phyloP scores from a whole-genome alignment of 2,797 vertebrate genomes.

The Buceros bicornis region DNA sequence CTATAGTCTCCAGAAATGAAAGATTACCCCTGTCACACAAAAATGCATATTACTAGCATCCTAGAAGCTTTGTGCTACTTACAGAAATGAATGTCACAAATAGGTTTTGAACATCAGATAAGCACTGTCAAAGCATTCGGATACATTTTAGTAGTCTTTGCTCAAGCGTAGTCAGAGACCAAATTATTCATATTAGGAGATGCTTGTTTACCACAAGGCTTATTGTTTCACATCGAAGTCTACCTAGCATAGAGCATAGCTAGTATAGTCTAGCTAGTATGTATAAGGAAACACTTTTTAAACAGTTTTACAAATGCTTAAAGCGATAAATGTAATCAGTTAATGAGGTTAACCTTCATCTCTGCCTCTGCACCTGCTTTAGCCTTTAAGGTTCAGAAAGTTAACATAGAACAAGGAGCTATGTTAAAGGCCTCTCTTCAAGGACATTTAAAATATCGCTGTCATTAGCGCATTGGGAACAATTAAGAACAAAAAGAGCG shows the following conservation, averaged over 20 bases:
- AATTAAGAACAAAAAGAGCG: neutral
- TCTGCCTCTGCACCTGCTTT: neutral
- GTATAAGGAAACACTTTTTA: neutral
- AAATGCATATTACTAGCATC: constrained; percentile 20
- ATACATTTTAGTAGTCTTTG: neutral
- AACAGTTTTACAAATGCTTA: neutral
- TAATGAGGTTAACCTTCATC: neutral
- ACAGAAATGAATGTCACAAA: constrained; percentile 28
- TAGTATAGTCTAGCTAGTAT: neutral
- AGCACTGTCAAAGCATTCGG: neutral
- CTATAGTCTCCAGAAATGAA: neutral
- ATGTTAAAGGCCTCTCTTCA: neutral
- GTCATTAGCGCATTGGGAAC: neutral
- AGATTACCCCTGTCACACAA: constrained; percentile 1
- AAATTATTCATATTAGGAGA: constrained; percentile 9
- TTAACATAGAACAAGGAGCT: neutral
- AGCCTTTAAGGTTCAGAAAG: neutral
- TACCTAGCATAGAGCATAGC: neutral
- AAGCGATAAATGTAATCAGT: neutral
- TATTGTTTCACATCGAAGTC: neutral
- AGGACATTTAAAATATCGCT: neutral
- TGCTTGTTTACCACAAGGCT: constrained; percentile 11
- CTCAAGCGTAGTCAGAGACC: neutral
- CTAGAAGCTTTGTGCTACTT: constrained; percentile 10
- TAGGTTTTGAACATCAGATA: constrained; percentile 23